Evolutionary conservation across 2,888 invertebrate species (phyloP), one percentile per base, ranked within the genome.

Genomic region (Sinopyrophorus schimmeli): DNA sequence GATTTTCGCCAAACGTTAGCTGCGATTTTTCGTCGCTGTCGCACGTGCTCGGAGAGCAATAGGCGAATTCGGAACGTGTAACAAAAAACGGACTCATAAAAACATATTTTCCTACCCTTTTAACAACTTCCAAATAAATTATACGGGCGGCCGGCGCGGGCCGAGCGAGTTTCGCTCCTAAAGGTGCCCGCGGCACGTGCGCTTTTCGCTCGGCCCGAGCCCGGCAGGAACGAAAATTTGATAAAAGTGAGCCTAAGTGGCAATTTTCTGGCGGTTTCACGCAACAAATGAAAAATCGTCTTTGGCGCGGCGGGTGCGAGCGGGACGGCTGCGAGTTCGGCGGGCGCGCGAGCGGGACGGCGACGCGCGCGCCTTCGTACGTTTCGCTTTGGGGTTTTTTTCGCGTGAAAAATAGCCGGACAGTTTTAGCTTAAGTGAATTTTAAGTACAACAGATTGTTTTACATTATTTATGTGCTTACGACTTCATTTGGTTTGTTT

Each of bases 371-470:
- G 11, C 30, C 10, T 14, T 12, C 10, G 11, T 35, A 35, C 1
- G 28, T 6, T 46, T 18, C 51, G 34, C 46, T 37, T 41, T 21
- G 6, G 4, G 32, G 18, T 20, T 23, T 58, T 47, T 48, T 55
- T 49, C 47, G 37, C 48, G 62, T 69, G 69, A 69, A 70, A 71
- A 71, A 71, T 68, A 59, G 67, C 66, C 61, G 63, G 64, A 64
- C 68, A 69, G 69, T 70, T 67, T 69, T 61, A 63, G 65, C 60
- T 62, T 69, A 69, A 71, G 70, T 70, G 71, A 70, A 69, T 69
- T 69, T 69, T 68, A 70, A 70, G 68, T 67, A 69, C 64, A 64
- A 66, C 67, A 65, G 67, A 69, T 69, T 67, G 66, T 47, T 28
- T 24, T 49, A 47, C 54, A 47, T 54, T 51, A 54, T 54, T 54